Percentiles rank a stretch among this genome's conserved stretches.
phyloP scores from a whole-genome alignment of 1,140 invertebrate species.

The Aphelenchoides avenae region DNA sequence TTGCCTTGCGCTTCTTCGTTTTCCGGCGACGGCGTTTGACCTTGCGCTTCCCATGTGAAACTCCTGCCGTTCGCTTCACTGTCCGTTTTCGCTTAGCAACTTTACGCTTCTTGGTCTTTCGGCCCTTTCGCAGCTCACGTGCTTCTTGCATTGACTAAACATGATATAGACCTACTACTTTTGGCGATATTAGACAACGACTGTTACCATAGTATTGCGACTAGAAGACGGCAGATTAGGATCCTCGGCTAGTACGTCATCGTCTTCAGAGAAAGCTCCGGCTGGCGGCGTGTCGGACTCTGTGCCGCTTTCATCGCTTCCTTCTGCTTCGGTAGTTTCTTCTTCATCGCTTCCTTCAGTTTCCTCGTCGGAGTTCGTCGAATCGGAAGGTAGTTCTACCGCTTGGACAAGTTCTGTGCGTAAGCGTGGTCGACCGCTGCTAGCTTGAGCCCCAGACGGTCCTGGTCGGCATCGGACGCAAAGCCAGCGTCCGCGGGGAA shows the following conservation, averaged over 20 bases:
- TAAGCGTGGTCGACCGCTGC: background rate
- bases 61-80: no score
- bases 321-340: background rate
- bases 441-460: background rate
- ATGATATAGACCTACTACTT: no score
- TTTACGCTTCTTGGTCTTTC: no score
- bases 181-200: no score
- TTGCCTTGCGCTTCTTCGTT: no score
- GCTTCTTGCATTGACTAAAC: no score
- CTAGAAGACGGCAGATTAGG: slow-evolving; percentile 9
- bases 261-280: background rate
- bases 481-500: slow-evolving; percentile 5
- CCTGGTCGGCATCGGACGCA: slow-evolving; percentile 3
- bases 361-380: background rate
- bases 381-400: background rate
- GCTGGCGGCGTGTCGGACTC: background rate
- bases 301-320: background rate
- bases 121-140: no score
- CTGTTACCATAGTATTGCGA: no score
- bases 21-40: no score
- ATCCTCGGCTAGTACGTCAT: slow-evolving; percentile 3
- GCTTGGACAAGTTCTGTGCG: background rate
- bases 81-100: no score
- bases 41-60: no score
- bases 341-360: background rate